Percentiles rank a stretch among this genome's conserved stretches.
Conservation (phyloP, 30 jellyfish, hydroid and myxozoan species). For the Hydractinia symbiolongicarpus region DNA sequence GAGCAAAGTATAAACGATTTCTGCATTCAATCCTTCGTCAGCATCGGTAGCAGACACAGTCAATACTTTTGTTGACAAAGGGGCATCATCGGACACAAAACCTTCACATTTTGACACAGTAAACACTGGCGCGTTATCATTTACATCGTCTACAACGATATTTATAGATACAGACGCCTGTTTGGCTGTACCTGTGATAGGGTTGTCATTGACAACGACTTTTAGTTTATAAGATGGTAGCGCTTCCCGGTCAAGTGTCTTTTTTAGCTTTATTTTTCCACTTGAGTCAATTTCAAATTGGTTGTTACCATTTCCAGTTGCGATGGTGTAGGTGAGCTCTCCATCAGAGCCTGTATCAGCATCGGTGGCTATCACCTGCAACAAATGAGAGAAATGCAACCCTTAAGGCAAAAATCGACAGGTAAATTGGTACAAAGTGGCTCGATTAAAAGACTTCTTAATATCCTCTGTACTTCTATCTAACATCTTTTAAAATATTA, state of each 20-base stretch:
- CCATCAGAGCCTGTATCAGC: conserved; percentile 75
- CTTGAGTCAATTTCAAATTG: conserved; percentile 28
- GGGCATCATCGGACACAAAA: conserved; percentile 58
- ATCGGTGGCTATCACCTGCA: conserved; percentile 45
- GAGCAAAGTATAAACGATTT: conserved; percentile 20
- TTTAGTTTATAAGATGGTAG: conserved; percentile 31
- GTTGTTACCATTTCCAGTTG: conserved; percentile 38
- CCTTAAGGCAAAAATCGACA: too few species aligned
- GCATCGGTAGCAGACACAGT: conserved; percentile 58
- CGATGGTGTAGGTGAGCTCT: conserved; percentile 38
- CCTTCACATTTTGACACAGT: conserved; percentile 19
- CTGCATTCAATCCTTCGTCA: conserved; percentile 61
- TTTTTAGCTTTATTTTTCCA: conserved; percentile 20
- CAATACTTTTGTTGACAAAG: conserved; percentile 30
- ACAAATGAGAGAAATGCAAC: neutral
- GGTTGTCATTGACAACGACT: conserved; percentile 42
- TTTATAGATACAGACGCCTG: conserved; percentile 31
- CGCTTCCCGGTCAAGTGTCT: conserved; percentile 57
- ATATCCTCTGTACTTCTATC: too few species aligned
- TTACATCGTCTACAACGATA: conserved; percentile 44
- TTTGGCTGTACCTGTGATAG: conserved; percentile 17
- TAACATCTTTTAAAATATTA: too few species aligned
- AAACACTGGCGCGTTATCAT: conserved; percentile 64
- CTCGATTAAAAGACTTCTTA: too few species aligned
- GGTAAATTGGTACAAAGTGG: too few species aligned